Base-by-base conservation (phyloP, 2,888 invertebrate genomes). In the Syritta pipiens region DNA sequence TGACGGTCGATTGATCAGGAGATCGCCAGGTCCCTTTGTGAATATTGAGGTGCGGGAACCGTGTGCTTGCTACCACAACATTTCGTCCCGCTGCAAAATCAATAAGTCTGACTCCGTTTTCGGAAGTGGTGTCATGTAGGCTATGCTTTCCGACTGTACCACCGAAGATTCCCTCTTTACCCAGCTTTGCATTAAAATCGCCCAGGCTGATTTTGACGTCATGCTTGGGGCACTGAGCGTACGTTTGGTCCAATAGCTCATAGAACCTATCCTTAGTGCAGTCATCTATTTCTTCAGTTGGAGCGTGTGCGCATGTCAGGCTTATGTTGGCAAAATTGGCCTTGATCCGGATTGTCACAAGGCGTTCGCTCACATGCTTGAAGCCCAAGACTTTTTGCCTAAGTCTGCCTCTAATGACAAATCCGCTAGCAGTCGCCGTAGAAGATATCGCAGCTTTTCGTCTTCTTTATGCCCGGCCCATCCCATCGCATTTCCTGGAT, bases 101-200 rank as follows among this genome's bases (percentile, higher is more conserved):
- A 46, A 32, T n/a, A 10, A 28, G 46, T 26, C 30, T 12, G 42
- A 26, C 7, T 26, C 14, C 17, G 24, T 20, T 12, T 26, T 26
- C 28, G 28, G 28, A 28, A 2, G 28, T 28, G 28, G 3, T 28
- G 28, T 28, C 28, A n/a, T 28, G 28, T n/a, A 4, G 28, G 37
- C 37, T 49, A 26, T 40, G 51, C 14, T 57, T 37, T 26, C 59
- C 49, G 40, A 59, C 40, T 6, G 40, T 40, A 4, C 37, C 22
- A 22, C 49, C 35, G 49, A 59, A 69, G 35, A 35, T 20, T 22
- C 44, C 12, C 40, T 63, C 72, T 40, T 59, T 82, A 26, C 49
- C 71, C 10, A 68, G 28, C 28, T 28, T 28, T 28, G 28, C 28
- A n/a, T 4, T 4, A 28, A 4, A 28, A 28, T 28, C 28, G 28